Conservation (phyloP, 2,888 invertebrate genomes). For the Protonemura montana region DNA sequence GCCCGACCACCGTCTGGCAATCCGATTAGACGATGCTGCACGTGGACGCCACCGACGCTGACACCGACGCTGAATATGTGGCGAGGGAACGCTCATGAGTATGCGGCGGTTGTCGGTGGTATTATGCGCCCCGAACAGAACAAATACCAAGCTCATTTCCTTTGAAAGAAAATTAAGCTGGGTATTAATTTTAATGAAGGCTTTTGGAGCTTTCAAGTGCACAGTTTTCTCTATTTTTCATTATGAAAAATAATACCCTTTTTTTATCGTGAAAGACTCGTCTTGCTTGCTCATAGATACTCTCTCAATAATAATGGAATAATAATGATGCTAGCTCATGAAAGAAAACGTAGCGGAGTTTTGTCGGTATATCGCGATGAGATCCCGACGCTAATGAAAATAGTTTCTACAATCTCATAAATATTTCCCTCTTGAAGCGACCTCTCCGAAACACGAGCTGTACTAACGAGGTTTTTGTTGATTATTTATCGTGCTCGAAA, state of each 20-base stretch:
- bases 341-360: neutral
- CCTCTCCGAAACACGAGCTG: neutral
- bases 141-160: neutral
- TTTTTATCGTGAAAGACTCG: neutral
- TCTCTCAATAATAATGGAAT: neutral
- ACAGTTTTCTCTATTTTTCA: slow-evolving; percentile 12
- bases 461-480: neutral
- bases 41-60: neutral
- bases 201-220: neutral
- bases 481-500: neutral
- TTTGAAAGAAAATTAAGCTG: neutral
- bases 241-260: neutral
- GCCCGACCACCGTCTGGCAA: neutral
- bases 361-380: neutral
- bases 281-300: neutral
- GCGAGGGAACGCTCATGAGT: neutral
- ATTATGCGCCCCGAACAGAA: neutral
- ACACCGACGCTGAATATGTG: neutral
- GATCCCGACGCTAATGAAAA: neutral
- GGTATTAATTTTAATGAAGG: neutral
- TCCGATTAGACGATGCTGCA: neutral
- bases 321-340: neutral
- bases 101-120: neutral
- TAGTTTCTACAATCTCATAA: neutral
- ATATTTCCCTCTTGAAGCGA: neutral